A percentile compares a stretch with the other conserved stretches of the same genome.
Evolutionary conservation across 2,113 vertebrate species (phyloP).

Genomic region (Damaliscus lunatus): DNA sequence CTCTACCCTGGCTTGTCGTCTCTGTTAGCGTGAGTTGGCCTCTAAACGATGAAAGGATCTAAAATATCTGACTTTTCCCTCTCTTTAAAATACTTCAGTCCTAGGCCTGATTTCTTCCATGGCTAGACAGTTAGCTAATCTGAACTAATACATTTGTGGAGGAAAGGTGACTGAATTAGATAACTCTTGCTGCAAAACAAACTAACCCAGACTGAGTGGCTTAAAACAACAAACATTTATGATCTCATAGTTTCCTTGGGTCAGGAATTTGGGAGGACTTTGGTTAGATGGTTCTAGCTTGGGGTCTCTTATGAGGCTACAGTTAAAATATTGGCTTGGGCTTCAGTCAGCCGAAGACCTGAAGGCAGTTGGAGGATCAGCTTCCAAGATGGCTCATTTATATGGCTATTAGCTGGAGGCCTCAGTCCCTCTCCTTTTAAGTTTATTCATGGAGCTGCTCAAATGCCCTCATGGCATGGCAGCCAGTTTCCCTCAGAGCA

Average conservation of each 20-base stretch:
- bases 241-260: neutral
- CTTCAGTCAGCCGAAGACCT: neutral
- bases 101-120: neutral
- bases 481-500: neutral
- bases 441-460: neutral
- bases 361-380: neutral
- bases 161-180: neutral
- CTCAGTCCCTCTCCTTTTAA: neutral
- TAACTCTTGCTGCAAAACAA: neutral
- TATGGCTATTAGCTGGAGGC: neutral
- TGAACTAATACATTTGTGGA: neutral
- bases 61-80: neutral
- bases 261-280: neutral
- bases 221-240: neutral
- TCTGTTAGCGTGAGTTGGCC: neutral
- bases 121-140: neutral
- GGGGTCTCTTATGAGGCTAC: neutral
- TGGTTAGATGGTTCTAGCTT: neutral
- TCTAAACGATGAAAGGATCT: neutral
- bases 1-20: neutral
- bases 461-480: neutral
- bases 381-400: neutral
- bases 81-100: neutral
- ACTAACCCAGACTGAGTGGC: neutral
- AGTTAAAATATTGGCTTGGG: neutral